Conservation (phyloP, 1,140 invertebrate genomes). For the Drosophila navojoa region DNA sequence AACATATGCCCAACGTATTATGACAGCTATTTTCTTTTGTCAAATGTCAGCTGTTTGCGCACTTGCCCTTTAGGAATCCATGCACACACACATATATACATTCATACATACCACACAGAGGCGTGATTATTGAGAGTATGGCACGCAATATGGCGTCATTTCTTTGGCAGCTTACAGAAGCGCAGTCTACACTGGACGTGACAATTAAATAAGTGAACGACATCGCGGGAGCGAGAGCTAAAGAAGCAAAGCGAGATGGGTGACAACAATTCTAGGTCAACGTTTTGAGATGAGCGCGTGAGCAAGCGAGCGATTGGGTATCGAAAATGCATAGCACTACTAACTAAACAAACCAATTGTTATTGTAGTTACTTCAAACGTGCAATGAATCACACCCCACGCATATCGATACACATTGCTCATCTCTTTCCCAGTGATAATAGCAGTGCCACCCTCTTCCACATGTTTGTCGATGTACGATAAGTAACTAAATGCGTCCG, state of each 20-base stretch:
- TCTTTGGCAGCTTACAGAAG: slow-evolving; percentile 47
- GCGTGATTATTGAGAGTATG: slow-evolving; percentile 33
- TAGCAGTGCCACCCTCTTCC: background rate
- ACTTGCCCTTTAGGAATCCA: slow-evolving; percentile 26
- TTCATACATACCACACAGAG: slow-evolving; percentile 22
- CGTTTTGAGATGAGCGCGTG: slow-evolving; percentile 57
- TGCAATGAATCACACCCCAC: background rate
- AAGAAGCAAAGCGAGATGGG: slow-evolving; percentile 15
- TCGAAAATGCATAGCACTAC: background rate
- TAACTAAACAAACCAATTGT: background rate
- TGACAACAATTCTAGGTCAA: slow-evolving; percentile 58
- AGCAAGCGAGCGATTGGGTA: background rate
- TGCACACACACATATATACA: slow-evolving; percentile 16
- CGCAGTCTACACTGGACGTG: slow-evolving; percentile 48
- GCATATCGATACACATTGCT: slow-evolving; percentile 13
- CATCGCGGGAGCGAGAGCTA: slow-evolving; percentile 31
- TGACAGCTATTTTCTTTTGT: slow-evolving; percentile 59
- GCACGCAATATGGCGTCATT: slow-evolving; percentile 71
- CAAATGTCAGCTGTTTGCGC: slow-evolving; percentile 67
- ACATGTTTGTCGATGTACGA: slow-evolving; percentile 17
- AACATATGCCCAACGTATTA: slow-evolving; percentile 48
- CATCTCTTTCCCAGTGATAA: slow-evolving; percentile 15
- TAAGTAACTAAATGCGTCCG: slow-evolving; percentile 45
- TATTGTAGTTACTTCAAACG: background rate
- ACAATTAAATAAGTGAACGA: slow-evolving; percentile 67